phyloP scores from a whole-genome alignment of 2,888 invertebrate genomes.

The Amphipyra tragopoginis region DNA sequence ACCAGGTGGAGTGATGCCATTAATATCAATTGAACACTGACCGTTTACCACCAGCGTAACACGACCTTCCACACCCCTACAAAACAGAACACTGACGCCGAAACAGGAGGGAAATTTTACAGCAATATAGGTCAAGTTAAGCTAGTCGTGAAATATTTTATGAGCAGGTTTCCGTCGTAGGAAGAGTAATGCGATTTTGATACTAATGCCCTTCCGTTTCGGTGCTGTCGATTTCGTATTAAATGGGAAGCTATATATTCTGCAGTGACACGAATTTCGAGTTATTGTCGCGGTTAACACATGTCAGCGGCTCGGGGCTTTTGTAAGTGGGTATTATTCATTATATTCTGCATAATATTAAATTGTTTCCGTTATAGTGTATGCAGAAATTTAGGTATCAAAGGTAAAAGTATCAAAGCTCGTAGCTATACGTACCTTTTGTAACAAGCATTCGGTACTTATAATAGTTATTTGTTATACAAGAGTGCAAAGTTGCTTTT shows the following conservation, averaged over 20 bases:
- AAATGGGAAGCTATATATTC: constrained; percentile 56
- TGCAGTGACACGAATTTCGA: constrained; percentile 49
- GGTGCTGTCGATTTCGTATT: constrained; percentile 60
- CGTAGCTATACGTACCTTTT: too few relatives aligned
- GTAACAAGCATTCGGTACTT: too few relatives aligned
- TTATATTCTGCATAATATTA: constrained; percentile 19
- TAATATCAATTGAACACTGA: constrained; percentile 88
- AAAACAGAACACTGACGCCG: constrained; percentile 36
- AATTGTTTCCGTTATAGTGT: constrained; percentile 9
- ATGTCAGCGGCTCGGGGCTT: constrained; percentile 30
- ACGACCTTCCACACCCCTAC: constrained; percentile 65
- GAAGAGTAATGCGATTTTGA: constrained; percentile 83
- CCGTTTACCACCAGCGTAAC: constrained; percentile 76
- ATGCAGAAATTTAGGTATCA: too few relatives aligned
- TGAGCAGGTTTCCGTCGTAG: constrained; percentile 78
- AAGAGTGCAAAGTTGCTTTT: too few relatives aligned
- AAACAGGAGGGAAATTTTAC: constrained; percentile 30
- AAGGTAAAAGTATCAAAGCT: too few relatives aligned
- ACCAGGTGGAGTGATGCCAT: constrained; percentile 86
- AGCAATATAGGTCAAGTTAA: constrained; percentile 62
- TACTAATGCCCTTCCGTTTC: constrained; percentile 70
- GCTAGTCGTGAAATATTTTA: constrained; percentile 82
- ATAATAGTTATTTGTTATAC: too few relatives aligned
- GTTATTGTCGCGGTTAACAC: constrained; percentile 51
- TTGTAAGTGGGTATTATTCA: constrained; percentile 21